A percentile compares a stretch with the other conserved stretches of the same genome.
Conservation (phyloP, 2,888 invertebrate genomes). For the Pammene fasciana region DNA sequence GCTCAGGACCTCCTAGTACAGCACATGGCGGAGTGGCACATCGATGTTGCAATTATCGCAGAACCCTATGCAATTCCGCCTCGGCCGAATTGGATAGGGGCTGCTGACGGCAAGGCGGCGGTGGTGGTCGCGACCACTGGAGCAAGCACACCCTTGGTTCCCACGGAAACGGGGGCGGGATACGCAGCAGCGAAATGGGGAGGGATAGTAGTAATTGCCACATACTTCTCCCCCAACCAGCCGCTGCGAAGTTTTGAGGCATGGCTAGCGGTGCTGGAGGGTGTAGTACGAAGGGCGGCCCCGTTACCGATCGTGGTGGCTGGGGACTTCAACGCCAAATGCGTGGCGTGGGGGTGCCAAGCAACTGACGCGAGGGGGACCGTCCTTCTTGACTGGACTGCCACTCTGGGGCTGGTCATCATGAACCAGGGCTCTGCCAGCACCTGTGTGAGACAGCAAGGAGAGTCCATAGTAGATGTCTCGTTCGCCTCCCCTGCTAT, state of each 20-base stretch:
- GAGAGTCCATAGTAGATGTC: not conserved
- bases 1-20: conserved; percentile 22
- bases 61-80: conserved; percentile 49
- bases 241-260: not conserved
- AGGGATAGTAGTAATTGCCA: not conserved
- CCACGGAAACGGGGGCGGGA: not conserved
- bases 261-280: not conserved
- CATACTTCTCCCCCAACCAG: not conserved
- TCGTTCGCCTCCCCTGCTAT: not conserved
- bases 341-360: not conserved
- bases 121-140: not conserved
- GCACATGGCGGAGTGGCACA: conserved; percentile 26
- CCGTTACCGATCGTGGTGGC: not conserved
- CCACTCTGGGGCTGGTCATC: not conserved
- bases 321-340: too few relatives aligned
- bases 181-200: conserved; percentile 1
- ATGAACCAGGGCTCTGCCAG: not conserved
- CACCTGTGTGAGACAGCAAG: not conserved
- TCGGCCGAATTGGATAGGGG: conserved; percentile 48
- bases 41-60: conserved; percentile 41
- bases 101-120: conserved; percentile 46
- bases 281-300: not conserved
- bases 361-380: not conserved
- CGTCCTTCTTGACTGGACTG: not conserved
- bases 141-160: not conserved